phyloP scores from a whole-genome alignment of 2,113 vertebrate species.

The Sterrhoptilus dennistouni region DNA sequence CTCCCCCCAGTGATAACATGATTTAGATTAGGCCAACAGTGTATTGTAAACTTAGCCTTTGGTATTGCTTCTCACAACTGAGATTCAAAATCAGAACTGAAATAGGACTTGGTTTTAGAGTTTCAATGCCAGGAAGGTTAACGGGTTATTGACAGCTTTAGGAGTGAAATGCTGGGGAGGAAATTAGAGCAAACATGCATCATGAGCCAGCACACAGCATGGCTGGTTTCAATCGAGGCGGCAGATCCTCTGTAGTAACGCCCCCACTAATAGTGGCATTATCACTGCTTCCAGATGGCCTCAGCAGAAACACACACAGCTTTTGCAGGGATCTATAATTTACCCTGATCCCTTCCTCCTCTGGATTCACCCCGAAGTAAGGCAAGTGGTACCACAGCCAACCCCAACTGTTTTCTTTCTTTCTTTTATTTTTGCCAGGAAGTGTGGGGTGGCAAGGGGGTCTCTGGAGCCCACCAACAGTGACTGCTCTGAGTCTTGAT shows the following conservation, averaged over 20 bases:
- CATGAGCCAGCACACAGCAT: slow-evolving; percentile 22
- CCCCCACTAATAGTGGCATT: slow-evolving; percentile 31
- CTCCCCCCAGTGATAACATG: neutral
- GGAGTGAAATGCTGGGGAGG: slow-evolving; percentile 15
- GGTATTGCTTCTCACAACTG: neutral
- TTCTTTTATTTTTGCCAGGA: neutral
- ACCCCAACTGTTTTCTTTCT: neutral
- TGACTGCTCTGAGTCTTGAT: neutral
- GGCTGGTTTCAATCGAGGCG: slow-evolving; percentile 47
- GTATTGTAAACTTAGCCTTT: neutral
- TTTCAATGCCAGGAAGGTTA: slow-evolving; percentile 16
- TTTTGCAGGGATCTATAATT: slow-evolving; percentile 38
- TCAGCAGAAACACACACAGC: slow-evolving; percentile 5
- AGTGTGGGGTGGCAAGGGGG: neutral
- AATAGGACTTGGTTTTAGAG: neutral
- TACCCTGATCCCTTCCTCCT: slow-evolving; percentile 39
- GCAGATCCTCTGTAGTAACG: slow-evolving; percentile 41
- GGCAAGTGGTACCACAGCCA: slow-evolving; percentile 21
- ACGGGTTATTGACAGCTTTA: slow-evolving; percentile 54
- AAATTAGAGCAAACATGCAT: slow-evolving; percentile 37
- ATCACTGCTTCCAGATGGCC: slow-evolving; percentile 42
- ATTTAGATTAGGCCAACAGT: neutral
- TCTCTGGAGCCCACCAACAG: slow-evolving; percentile 43
- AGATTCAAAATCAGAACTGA: neutral
- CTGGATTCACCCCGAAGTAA: slow-evolving; percentile 31